Evolutionary conservation across 2,797 vertebrate genomes (phyloP).

Genomic region (Xyrichtys novacula): DNA sequence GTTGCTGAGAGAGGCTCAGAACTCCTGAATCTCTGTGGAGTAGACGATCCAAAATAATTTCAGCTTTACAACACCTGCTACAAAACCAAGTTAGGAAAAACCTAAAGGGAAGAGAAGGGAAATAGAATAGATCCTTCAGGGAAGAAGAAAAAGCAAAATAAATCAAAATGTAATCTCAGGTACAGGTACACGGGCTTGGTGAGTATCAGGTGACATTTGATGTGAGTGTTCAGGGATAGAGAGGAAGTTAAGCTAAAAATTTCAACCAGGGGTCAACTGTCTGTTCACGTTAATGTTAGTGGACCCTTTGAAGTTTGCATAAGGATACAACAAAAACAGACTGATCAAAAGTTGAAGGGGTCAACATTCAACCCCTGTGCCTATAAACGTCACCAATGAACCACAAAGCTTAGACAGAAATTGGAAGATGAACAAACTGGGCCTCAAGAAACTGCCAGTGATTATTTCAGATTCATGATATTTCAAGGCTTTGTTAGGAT

Average conservation of each 20-base stretch:
- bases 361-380: constrained; percentile 39
- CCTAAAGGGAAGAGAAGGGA: neutral
- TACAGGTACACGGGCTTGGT: constrained; percentile 27
- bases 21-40: constrained; percentile 14
- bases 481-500: no score
- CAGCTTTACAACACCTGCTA: constrained; percentile 26
- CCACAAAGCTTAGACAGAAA: constrained; percentile 6
- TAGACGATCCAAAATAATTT: constrained; percentile 18
- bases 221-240: constrained; percentile 26
- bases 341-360: neutral
- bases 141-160: constrained; percentile 4
- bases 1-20: neutral
- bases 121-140: neutral
- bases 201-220: constrained; percentile 27
- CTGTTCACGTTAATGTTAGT: constrained; percentile 32
- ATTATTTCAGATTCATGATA: no score
- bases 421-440: no score
- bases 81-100: neutral
- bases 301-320: neutral
- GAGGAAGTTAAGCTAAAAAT: neutral
- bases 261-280: constrained; percentile 23
- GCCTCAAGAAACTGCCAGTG: no score
- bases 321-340: constrained; percentile 22
- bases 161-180: constrained; percentile 18
- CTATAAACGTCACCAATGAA: constrained; percentile 22